These are phyloP conservation scores for Neodontobutis hainanensis DNA, from an alignment of 2,113 vertebrate species.

Conservation along the genomic window DNA sequence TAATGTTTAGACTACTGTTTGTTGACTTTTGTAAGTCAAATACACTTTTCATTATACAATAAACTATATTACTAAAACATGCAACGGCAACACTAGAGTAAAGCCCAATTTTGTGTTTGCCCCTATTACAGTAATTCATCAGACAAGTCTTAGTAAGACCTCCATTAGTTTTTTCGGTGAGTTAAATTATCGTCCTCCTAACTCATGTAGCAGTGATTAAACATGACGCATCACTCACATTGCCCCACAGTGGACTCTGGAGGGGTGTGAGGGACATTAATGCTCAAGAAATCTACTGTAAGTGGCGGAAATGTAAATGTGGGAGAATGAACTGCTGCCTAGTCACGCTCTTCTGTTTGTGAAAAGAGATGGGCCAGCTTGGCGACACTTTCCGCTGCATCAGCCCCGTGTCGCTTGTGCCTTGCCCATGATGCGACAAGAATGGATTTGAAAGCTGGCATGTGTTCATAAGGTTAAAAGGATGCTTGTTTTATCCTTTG, in stretches of 20 bases:
- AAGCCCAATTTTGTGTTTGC: background rate
- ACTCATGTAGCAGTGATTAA: constrained; percentile 25
- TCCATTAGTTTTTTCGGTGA: background rate
- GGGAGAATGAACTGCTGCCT: constrained; percentile 9
- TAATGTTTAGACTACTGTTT: too few species aligned
- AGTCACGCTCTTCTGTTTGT: constrained; percentile 21
- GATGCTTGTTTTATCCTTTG: constrained; percentile 1
- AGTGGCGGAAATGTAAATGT: constrained; percentile 24
- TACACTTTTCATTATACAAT: too few species aligned
- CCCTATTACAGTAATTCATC: background rate
- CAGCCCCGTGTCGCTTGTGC: constrained; percentile 45
- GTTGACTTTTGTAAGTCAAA: too few species aligned
- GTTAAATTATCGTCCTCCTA: constrained; percentile 15
- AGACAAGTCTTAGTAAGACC: too few species aligned
- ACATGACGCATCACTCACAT: constrained; percentile 7
- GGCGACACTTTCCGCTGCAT: constrained; percentile 58
- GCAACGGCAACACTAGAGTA: background rate
- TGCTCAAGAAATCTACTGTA: constrained; percentile 13
- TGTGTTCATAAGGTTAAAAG: constrained; percentile 34
- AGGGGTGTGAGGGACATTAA: constrained; percentile 12
- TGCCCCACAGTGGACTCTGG: constrained; percentile 15
- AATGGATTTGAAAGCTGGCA: constrained; percentile 46
- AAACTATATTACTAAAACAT: too few species aligned
- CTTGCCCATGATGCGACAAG: constrained; percentile 44
- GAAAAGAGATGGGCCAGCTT: constrained; percentile 32